Conservation (phyloP, 2,113 vertebrate genomes). For the Hyla sarda region DNA sequence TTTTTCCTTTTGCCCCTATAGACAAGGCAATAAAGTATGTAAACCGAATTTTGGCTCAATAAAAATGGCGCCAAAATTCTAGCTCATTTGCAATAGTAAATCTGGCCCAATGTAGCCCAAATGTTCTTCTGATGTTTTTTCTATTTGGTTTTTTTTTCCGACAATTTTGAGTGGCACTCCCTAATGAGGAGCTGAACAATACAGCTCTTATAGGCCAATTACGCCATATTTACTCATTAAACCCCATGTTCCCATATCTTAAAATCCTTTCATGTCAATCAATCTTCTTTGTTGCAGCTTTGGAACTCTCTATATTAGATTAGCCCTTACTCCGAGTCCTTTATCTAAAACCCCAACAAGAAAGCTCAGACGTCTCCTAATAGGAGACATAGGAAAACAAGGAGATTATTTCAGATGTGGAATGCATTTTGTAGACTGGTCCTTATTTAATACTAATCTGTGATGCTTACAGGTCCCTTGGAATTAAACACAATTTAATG, state of each 20-base stretch:
- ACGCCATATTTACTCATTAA: conserved; percentile 20
- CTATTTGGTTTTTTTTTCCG: background rate
- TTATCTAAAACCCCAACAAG: conserved; percentile 42
- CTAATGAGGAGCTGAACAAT: background rate
- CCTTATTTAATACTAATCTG: conserved; percentile 25
- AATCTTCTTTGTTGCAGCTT: conserved; percentile 1
- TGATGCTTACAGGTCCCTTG: conserved; percentile 23
- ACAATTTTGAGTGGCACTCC: background rate
- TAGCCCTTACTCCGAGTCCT: background rate
- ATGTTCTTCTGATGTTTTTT: no score
- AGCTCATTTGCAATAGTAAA: no score
- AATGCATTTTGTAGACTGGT: conserved; percentile 19
- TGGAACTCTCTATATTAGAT: conserved; percentile 3
- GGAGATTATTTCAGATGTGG: conserved; percentile 53
- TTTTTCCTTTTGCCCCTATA: no score
- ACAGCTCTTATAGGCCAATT: background rate
- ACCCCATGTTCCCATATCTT: conserved; percentile 9
- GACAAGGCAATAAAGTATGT: no score
- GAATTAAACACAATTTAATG: conserved; percentile 36
- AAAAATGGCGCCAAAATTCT: no score
- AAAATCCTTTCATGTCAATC: conserved; percentile 30
- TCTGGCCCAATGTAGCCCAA: no score
- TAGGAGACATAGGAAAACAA: conserved; percentile 59
- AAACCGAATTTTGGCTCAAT: no score
- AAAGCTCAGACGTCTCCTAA: conserved; percentile 42